phyloP scores from a whole-genome alignment of 2,113 vertebrate genomes.

The Terrapene triunguis region DNA sequence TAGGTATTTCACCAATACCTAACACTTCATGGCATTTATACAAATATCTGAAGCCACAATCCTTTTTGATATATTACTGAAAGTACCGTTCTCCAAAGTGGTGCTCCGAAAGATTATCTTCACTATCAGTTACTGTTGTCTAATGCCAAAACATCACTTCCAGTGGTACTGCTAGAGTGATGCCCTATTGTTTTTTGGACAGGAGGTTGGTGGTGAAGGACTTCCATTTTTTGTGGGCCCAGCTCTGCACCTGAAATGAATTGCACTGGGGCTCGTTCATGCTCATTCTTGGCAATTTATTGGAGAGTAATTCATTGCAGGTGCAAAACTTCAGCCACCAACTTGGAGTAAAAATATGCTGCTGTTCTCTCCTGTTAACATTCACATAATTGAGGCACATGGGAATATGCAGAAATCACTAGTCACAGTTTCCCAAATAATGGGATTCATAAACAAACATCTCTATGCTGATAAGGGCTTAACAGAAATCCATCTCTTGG shows the following conservation, averaged over 20 bases:
- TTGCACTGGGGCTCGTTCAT: not conserved
- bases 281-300: not conserved
- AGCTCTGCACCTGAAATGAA: constrained; percentile 3
- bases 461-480: constrained; percentile 54
- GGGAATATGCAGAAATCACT: constrained; percentile 24
- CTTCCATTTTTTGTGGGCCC: constrained; percentile 9
- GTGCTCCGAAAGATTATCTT: not conserved
- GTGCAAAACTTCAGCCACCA: constrained; percentile 13
- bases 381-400: constrained; percentile 22
- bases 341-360: not conserved
- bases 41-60: not conserved
- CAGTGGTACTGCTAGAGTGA: not conserved
- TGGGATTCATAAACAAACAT: constrained; percentile 69
- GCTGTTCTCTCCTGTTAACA: constrained; percentile 56
- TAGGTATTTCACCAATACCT: not conserved
- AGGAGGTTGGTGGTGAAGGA: fast-evolving
- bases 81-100: not conserved
- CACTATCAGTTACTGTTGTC: not conserved
- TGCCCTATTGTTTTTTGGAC: not conserved
- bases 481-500: constrained; percentile 36
- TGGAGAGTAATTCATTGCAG: not conserved
- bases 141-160: not conserved
- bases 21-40: not conserved
- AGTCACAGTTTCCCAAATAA: constrained; percentile 55
- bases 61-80: not conserved